A percentile compares a stretch with the other conserved stretches of the same genome.
phyloP scores from a whole-genome alignment of 2,888 invertebrate genomes.

The Thecocarcelia acutangulata region DNA sequence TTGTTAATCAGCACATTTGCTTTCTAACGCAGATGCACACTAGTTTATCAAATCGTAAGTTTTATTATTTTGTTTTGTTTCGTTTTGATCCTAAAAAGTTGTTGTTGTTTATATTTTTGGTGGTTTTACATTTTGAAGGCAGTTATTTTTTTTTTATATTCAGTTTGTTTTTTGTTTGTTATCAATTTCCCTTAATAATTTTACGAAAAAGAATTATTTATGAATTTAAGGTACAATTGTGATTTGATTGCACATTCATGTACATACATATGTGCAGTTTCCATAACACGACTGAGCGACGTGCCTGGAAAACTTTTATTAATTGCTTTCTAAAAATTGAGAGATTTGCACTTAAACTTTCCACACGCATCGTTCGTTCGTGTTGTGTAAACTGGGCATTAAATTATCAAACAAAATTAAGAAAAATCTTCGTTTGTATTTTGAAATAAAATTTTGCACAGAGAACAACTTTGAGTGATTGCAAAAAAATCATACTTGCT shows the following conservation, averaged over 20 bases:
- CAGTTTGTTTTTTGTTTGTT: slow-evolving; percentile 39
- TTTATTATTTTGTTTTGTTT: slow-evolving; percentile 55
- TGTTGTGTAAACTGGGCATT: too few relatives aligned
- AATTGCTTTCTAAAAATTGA: too few relatives aligned
- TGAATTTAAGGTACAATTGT: slow-evolving; percentile 61
- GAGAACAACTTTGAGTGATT: too few relatives aligned
- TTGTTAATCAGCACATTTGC: neutral
- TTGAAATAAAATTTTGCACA: too few relatives aligned
- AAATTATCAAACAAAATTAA: too few relatives aligned
- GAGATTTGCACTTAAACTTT: too few relatives aligned
- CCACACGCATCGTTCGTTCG: too few relatives aligned
- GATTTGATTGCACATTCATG: slow-evolving; percentile 58
- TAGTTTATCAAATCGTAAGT: slow-evolving; percentile 38
- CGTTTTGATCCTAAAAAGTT: slow-evolving; percentile 58
- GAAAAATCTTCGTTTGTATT: too few relatives aligned
- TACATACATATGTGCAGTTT: slow-evolving; percentile 5
- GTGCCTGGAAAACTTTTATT: too few relatives aligned
- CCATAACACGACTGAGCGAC: too few relatives aligned
- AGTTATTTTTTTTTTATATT: slow-evolving; percentile 64
- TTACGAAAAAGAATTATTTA: slow-evolving; percentile 17
- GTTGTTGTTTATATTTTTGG: slow-evolving; percentile 27
- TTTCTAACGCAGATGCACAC: slow-evolving; percentile 3
- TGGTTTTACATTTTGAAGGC: slow-evolving; percentile 66
- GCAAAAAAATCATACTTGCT: too few relatives aligned
- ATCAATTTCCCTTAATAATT: slow-evolving; percentile 9